phyloP scores from a whole-genome alignment of 2,888 invertebrate genomes.

The Diaphora mendica region DNA sequence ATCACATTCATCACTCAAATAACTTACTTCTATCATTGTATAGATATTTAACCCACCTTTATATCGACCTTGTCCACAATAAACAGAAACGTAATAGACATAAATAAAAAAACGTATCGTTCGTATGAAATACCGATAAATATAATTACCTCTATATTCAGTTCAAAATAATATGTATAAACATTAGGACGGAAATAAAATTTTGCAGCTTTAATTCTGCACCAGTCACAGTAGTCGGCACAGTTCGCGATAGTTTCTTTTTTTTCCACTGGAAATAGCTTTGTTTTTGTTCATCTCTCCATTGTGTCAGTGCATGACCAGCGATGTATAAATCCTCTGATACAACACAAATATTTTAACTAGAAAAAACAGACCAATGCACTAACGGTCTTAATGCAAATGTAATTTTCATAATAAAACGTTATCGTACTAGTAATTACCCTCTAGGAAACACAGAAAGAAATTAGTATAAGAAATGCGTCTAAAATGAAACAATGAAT shows the following conservation, averaged over 20 bases:
- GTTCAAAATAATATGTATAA: conserved; percentile 34
- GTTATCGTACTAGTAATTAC: neutral
- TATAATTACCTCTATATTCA: neutral
- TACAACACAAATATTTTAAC: conserved; percentile 75
- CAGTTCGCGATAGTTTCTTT: conserved; percentile 50
- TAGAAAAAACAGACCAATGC: conserved; percentile 62
- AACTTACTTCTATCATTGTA: neutral
- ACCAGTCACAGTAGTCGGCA: conserved; percentile 42
- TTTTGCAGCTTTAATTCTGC: conserved; percentile 44
- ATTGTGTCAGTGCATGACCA: conserved; percentile 74
- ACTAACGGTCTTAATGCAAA: conserved; percentile 58
- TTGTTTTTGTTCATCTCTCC: conserved; percentile 79
- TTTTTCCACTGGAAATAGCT: conserved; percentile 62
- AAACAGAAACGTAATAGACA: conserved; percentile 23
- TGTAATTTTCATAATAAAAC: conserved; percentile 47
- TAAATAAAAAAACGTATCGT: conserved; percentile 23
- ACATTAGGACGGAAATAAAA: conserved; percentile 46
- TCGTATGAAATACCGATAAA: conserved; percentile 2
- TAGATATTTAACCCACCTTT: neutral
- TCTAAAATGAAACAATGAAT: conserved; percentile 24
- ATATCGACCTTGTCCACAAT: conserved; percentile 11
- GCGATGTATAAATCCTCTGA: conserved; percentile 81
- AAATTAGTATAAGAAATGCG: conserved; percentile 13
- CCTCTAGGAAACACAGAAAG: neutral
- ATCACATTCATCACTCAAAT: neutral